Conservation (phyloP, 1,140 invertebrate species). For the Drosophila arizonae region DNA sequence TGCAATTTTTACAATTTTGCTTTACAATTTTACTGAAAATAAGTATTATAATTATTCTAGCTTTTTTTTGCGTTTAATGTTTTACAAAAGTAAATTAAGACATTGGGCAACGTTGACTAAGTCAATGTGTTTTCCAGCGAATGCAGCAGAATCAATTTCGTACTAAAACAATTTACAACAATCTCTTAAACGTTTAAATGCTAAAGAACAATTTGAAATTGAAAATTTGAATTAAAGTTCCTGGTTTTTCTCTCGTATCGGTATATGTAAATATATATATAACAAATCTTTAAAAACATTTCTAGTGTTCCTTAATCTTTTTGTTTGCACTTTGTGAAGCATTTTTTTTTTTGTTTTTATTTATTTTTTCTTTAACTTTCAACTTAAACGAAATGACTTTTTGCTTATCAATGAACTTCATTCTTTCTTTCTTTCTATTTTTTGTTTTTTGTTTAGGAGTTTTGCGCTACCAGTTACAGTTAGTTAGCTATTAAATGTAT, state of each 20-base stretch:
- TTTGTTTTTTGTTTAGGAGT: slow-evolving; percentile 16
- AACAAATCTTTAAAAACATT: slow-evolving; percentile 42
- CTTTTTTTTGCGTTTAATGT: slow-evolving; percentile 7
- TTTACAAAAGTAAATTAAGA: slow-evolving; percentile 6
- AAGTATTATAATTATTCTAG: slow-evolving; percentile 13
- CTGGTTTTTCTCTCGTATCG: slow-evolving; percentile 4
- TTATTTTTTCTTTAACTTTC: slow-evolving; percentile 21
- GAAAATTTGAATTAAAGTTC: background rate
- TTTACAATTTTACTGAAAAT: slow-evolving; percentile 21
- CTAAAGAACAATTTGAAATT: slow-evolving; percentile 68
- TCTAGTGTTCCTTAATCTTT: slow-evolving; percentile 10
- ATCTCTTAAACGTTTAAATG: slow-evolving; percentile 67
- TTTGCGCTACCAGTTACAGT: slow-evolving; percentile 46
- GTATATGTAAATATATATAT: slow-evolving; percentile 14
- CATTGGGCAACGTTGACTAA: slow-evolving; percentile 56
- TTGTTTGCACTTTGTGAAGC: slow-evolving; percentile 45
- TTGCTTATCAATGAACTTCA: slow-evolving; percentile 52
- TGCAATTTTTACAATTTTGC: slow-evolving; percentile 26
- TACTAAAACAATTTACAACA: slow-evolving; percentile 56
- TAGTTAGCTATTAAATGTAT: slow-evolving; percentile 31
- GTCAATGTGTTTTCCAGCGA: slow-evolving; percentile 46
- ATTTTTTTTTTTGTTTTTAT: slow-evolving; percentile 10
- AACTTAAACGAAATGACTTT: slow-evolving; percentile 77
- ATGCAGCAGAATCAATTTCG: slow-evolving; percentile 39
- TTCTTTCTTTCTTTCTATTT: slow-evolving; percentile 8